Conservation (phyloP, 2,888 invertebrate genomes). For the Chymomyza procnemis region DNA sequence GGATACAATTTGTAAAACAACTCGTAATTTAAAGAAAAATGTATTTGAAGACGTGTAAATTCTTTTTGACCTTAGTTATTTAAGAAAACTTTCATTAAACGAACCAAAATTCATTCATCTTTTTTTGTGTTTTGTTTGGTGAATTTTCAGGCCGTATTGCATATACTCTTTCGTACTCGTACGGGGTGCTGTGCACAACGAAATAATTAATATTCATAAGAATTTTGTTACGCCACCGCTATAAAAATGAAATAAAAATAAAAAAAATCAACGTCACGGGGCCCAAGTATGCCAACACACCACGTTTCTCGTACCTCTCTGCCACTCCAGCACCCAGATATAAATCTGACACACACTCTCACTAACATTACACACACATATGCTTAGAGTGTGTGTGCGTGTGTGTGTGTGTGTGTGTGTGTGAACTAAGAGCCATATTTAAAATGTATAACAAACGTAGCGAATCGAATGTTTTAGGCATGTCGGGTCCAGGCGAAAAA, state of each 20-base stretch:
- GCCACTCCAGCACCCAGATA: not conserved
- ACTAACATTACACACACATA: not conserved
- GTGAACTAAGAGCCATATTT: slow-evolving; percentile 17
- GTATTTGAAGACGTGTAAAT: too few relatives aligned
- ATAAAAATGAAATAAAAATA: slow-evolving; percentile 24
- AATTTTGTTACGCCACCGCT: slow-evolving; percentile 60
- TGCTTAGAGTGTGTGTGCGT: not conserved
- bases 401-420: not conserved
- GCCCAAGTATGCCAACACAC: not conserved
- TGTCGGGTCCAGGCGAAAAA: slow-evolving; percentile 13
- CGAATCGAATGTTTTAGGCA: slow-evolving; percentile 63
- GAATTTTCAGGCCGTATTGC: not conserved
- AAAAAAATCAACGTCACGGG: not conserved
- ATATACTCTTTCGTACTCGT: too few relatives aligned
- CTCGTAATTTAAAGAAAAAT: too few relatives aligned
- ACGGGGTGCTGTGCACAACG: not conserved
- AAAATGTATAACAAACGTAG: slow-evolving; percentile 68
- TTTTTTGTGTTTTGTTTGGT: not conserved
- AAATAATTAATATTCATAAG: slow-evolving; percentile 73
- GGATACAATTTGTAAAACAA: too few relatives aligned
- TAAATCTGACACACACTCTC: not conserved
- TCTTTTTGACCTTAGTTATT: too few relatives aligned
- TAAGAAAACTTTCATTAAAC: too few relatives aligned
- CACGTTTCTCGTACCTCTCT: not conserved
- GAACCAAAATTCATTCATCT: too few relatives aligned